Base-by-base conservation (phyloP, 2,888 invertebrate genomes). In the Microchrysa polita region DNA sequence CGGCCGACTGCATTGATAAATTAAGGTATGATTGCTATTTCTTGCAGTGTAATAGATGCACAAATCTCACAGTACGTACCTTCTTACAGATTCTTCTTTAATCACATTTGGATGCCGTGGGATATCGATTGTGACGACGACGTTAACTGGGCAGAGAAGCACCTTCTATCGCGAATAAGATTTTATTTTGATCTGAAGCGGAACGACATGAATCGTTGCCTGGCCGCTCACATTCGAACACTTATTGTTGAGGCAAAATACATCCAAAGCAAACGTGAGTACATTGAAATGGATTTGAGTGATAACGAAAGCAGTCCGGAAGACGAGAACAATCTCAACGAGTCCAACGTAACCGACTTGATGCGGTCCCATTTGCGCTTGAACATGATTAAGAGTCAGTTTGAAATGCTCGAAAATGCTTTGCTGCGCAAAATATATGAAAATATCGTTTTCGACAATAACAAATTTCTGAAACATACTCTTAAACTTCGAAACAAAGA, bases 31-130 rank as follows among this genome's bases (percentile, higher is more conserved):
- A n/a, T n/a, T n/a, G n/a, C n/a, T n/a, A n/a, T 22, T 2, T 52
- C 12, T 7, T 14, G n/a, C n/a, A n/a, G n/a, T n/a, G n/a, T n/a
- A n/a, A n/a, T n/a, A n/a, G n/a, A n/a, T n/a, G 53, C 7, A 2
- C 53, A n/a, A 18, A 1, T 53, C 18, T 53, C 53, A 18, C n/a
- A n/a, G n/a, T n/a, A n/a, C 27, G 27, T 5, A 7, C 12, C 16
- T n/a, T 48, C 10, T 4, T 74, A n/a, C 18, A 81, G 90, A 67
- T 90, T 90, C 76, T 90, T 90, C 76, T 89, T 88, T 74, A 85
- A 85, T 65, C 84, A 89, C 77, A 79, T 90, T 1, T 88, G 88
- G 85, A 87, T 88, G 87, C 89, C 90, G 0, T 90, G 90, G 90
- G 90, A 90, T 77, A 81, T 83, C 67, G 89, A 90, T 73, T 87